Evolutionary conservation across 2,888 invertebrate species (phyloP).

Genomic region (Andricus quercusramuli): DNA sequence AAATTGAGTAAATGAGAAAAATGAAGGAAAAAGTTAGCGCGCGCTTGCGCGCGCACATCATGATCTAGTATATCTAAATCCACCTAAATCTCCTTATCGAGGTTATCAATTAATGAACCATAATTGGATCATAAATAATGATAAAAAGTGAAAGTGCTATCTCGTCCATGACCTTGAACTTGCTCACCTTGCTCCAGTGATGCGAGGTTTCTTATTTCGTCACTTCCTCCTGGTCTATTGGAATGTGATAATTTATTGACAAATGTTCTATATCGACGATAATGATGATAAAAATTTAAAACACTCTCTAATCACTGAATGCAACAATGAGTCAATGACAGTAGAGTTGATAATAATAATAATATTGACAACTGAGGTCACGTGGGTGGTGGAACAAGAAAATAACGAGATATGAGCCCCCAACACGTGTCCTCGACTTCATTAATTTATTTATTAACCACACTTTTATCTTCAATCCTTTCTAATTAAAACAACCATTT

Average conservation of each 20-base stretch:
- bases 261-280: background rate
- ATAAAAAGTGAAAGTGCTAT: background rate
- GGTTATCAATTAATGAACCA: background rate
- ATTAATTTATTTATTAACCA: background rate
- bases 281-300: background rate
- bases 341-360: background rate
- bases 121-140: background rate
- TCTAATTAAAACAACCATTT: background rate
- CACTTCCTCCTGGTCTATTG: background rate
- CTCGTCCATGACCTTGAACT: constrained; percentile 33
- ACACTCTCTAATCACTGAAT: background rate
- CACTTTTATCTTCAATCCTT: background rate
- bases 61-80: no score
- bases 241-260: constrained; percentile 1
- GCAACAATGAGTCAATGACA: background rate
- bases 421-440: background rate
- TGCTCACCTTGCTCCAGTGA: constrained; percentile 30
- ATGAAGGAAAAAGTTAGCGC: no score
- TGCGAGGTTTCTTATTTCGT: background rate
- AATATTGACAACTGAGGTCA: background rate
- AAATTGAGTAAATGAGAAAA: no score
- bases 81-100: background rate
- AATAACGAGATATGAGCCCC: background rate
- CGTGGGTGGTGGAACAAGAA: background rate
- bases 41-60: no score